Evolutionary conservation across 2,113 vertebrate genomes (phyloP).

Genomic region (Lepisosteus osseus): DNA sequence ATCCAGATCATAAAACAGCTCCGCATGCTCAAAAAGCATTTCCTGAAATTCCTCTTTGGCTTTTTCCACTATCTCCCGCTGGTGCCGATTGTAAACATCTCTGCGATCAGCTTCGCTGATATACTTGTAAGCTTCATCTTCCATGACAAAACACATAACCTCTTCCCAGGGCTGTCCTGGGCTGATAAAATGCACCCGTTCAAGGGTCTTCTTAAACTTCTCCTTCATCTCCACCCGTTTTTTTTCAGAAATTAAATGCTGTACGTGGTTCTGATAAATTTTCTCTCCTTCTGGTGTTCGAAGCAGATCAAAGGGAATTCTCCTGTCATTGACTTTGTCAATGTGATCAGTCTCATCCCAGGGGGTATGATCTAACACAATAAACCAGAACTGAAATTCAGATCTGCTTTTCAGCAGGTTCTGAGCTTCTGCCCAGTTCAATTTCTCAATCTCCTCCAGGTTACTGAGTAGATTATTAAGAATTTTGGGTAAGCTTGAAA

Average conservation of each 20-base stretch:
- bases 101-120: slow-evolving; percentile 90
- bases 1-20: slow-evolving; percentile 97
- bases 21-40: slow-evolving; percentile 98
- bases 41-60: slow-evolving; percentile 99
- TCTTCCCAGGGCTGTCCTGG: slow-evolving; percentile 95
- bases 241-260: slow-evolving; percentile 91
- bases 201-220: slow-evolving; percentile 94
- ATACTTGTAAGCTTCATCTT: slow-evolving; percentile 94
- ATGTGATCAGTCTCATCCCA: slow-evolving; percentile 97
- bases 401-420: slow-evolving; percentile 81
- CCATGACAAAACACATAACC: slow-evolving; percentile 94
- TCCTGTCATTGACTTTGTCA: slow-evolving; percentile 88
- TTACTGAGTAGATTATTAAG: slow-evolving; percentile 88
- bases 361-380: slow-evolving; percentile 87
- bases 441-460: slow-evolving; percentile 87
- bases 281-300: slow-evolving; percentile 84
- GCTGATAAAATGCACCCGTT: slow-evolving; percentile 93
- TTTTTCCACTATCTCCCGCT: slow-evolving; percentile 97
- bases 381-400: slow-evolving; percentile 92
- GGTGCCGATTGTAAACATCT: slow-evolving; percentile 92
- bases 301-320: slow-evolving; percentile 94
- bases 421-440: slow-evolving; percentile 89
- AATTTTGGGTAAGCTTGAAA: slow-evolving; percentile 90
- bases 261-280: slow-evolving; percentile 91
- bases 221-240: slow-evolving; percentile 95